phyloP scores from a whole-genome alignment of 2,113 vertebrate genomes.

The Sylvietta virens region DNA sequence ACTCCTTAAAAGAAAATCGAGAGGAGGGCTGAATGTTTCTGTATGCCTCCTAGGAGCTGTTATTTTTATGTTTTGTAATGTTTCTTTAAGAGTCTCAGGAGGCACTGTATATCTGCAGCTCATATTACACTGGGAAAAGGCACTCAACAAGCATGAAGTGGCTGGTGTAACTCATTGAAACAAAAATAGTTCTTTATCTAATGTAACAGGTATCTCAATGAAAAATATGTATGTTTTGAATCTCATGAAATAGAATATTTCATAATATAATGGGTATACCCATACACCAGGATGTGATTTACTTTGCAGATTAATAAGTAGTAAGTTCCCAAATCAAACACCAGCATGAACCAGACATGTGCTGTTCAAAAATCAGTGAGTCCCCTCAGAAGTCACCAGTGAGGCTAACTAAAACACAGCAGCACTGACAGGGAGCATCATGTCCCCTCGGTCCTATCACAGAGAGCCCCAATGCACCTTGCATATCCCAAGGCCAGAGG shows the following conservation, averaged over 20 bases:
- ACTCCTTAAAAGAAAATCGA: background rate
- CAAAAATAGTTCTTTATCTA: background rate
- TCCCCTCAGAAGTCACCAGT: background rate
- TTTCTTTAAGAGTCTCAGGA: background rate
- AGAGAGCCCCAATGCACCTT: rapidly evolving
- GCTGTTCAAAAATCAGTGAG: background rate
- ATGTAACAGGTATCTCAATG: background rate
- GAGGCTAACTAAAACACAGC: background rate
- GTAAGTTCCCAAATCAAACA: background rate
- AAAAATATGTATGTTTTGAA: background rate
- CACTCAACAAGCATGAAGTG: background rate
- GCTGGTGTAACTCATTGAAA: background rate
- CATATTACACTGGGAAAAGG: background rate
- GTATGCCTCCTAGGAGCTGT: background rate
- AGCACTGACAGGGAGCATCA: rapidly evolving
- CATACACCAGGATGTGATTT: background rate
- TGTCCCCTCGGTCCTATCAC: background rate
- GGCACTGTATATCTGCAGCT: background rate
- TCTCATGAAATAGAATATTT: background rate
- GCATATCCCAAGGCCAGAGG: background rate
- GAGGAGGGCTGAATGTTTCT: background rate
- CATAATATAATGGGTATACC: background rate
- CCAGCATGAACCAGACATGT: background rate
- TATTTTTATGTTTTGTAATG: background rate
- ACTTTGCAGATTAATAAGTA: background rate